Conservation (phyloP, 2,797 vertebrate species). For the Darevskia mixta region DNA sequence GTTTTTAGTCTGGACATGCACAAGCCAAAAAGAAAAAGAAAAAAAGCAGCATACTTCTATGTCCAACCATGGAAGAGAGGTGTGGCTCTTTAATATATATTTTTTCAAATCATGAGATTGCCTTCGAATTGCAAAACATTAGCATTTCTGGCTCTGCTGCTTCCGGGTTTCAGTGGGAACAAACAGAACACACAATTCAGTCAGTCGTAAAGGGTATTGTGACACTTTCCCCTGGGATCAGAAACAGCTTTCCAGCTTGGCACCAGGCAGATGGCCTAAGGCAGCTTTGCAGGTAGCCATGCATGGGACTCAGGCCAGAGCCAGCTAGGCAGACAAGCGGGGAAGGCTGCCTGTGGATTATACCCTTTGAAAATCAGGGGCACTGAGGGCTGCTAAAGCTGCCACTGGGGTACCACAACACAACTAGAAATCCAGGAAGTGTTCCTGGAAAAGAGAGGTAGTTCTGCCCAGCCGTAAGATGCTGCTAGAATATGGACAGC, state of each 20-base stretch:
- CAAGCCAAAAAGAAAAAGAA: no score
- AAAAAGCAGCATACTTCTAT: background rate
- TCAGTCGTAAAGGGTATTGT: background rate
- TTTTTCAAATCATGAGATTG: background rate
- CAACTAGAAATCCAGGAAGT: background rate
- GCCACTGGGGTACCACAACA: no score
- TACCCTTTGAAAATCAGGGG: background rate
- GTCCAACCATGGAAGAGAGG: background rate
- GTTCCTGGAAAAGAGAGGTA: background rate
- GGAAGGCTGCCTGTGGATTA: background rate
- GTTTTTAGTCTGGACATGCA: background rate
- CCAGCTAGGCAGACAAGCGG: background rate
- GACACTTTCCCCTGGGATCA: background rate
- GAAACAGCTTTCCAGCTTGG: background rate
- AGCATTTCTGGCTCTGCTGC: background rate
- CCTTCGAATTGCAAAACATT: background rate
- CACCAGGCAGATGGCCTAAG: constrained; percentile 2
- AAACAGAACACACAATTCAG: background rate
- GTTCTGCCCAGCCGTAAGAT: background rate
- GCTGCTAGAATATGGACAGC: background rate
- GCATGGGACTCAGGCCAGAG: background rate
- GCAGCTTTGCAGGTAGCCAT: background rate
- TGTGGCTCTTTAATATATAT: no score
- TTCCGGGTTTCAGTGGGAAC: background rate
- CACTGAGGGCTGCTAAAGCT: background rate